These are phyloP conservation scores for Xestia rhomboidea DNA, from an alignment of 2,888 invertebrate genomes.

Conservation along the genomic window DNA sequence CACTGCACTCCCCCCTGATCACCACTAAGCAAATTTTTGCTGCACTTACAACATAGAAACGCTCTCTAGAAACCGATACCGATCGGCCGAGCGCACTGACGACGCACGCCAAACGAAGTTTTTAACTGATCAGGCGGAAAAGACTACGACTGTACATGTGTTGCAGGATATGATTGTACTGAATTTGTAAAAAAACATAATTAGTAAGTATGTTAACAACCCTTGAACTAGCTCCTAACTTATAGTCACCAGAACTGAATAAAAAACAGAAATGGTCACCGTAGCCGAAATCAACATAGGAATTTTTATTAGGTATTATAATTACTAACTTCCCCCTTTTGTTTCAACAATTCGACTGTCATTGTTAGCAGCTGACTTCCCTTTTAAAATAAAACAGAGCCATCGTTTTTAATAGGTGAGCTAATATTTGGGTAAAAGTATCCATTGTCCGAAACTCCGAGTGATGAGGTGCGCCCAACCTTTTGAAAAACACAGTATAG, in stretches of 20 bases:
- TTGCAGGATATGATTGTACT: no score
- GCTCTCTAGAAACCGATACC: no score
- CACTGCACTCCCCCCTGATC: no score
- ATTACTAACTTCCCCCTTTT: background rate
- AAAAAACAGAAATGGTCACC: background rate
- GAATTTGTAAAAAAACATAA: background rate
- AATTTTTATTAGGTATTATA: background rate
- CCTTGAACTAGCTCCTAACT: background rate
- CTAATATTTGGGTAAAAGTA: conserved; percentile 14
- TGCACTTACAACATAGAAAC: no score
- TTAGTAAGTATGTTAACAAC: background rate
- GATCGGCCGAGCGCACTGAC: no score
- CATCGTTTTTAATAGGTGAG: conserved; percentile 22
- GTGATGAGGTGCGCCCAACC: conserved; percentile 39
- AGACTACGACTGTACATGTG: no score
- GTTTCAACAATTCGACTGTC: background rate
- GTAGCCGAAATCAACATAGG: background rate
- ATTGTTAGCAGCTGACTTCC: background rate
- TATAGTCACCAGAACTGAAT: background rate
- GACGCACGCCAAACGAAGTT: no score
- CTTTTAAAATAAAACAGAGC: background rate
- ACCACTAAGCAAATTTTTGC: no score
- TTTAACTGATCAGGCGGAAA: no score
- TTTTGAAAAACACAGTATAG: conserved; percentile 50
- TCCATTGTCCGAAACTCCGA: conserved; percentile 10